Evolutionary conservation across 2,888 invertebrate genomes (phyloP), one percentile per base, ranked within the genome.

Genomic region (Drosophila pseudotakahashii): DNA sequence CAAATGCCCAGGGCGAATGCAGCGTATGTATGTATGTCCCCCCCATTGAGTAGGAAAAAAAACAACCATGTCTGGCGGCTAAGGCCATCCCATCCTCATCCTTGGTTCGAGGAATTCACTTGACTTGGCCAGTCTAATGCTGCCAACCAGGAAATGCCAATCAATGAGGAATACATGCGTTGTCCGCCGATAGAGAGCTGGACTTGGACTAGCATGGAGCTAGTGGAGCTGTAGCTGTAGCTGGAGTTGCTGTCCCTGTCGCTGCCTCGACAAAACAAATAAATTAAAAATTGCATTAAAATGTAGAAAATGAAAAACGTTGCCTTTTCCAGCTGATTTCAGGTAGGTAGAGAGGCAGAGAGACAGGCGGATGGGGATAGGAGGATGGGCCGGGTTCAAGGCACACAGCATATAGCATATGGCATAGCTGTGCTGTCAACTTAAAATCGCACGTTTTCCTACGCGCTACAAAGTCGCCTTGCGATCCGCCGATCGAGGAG

Each of bases 231-330:
- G 62, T 55, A 62, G 59, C n/a, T 55, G 47, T n/a, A n/a, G n/a
- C n/a, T n/a, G n/a, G 45, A 61, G 64, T 60, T 7, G 32, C 53
- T 63, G 66, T 53, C 63, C 23, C 42, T 45, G 63, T 48, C 67
- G 48, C 70, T 59, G 70, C 70, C 51, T 51, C 70, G 70, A 37
- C 76, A 88, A 88, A 84, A 88, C 85, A 87, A 89, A 86, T 86
- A 89, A 89, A 86, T 86, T 86, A 89, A 88, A 86, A 81, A 81
- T 89, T 87, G 79, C 81, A 86, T 87, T 88, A 89, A 89, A 89
- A 87, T 84, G 83, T 88, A 77, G 71, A 88, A 85, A 83, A 86
- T 84, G 81, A 87, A 84, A 84, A 87, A 79, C 77, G 79, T 84
- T 84, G 88, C 82, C 79, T 88, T 76, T 81, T 81, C 77, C 79